Evolutionary conservation across 2,888 invertebrate species (phyloP), one percentile per base, ranked within the genome.

Genomic region (Troilus luridus): DNA sequence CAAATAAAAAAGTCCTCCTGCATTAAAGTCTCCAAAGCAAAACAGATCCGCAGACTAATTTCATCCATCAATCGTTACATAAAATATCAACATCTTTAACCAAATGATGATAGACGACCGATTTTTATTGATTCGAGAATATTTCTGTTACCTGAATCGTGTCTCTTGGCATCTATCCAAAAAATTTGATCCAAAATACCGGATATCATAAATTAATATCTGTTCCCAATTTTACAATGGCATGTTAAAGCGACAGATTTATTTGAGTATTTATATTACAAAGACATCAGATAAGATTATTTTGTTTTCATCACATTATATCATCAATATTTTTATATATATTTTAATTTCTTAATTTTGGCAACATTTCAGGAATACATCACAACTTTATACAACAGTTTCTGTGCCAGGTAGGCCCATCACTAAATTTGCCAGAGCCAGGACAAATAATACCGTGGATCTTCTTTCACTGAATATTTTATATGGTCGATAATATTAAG

Each of bases 271-370:
- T n/a, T 64, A 64, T 64, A 64, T 64, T 64, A 41, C 41, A 1
- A 41, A 41, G 41, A 41, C 1, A 41, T 41, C 41, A 41, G 41
- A 41, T 41, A 41, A 41, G 41, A 41, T 41, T 41, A 1, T n/a
- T n/a, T 19, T 62, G 8, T 64, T 1, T 64, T n/a, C 9, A 10
- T 2, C 19, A 64, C 1, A n/a, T 64, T n/a, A n/a, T 64, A 3
- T 10, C n/a, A 64, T 14, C 64, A n/a, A n/a, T 64, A n/a, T 64
- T 64, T 64, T 64, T 14, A 21, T 11, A n/a, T 64, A n/a, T 64
- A n/a, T 64, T 64, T 64, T 62, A 64, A 64, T 64, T n/a, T n/a
- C n/a, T 14, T n/a, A n/a, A 64, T n/a, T 64, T 64, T n/a, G 64
- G 21, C 64, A n/a, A n/a, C n/a, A 10, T n/a, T n/a, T 1, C 64